Percentiles rank a stretch among this genome's conserved stretches.
Evolutionary conservation across 2,888 invertebrate species (phyloP).

Genomic region (Synanthedon tipuliformis): DNA sequence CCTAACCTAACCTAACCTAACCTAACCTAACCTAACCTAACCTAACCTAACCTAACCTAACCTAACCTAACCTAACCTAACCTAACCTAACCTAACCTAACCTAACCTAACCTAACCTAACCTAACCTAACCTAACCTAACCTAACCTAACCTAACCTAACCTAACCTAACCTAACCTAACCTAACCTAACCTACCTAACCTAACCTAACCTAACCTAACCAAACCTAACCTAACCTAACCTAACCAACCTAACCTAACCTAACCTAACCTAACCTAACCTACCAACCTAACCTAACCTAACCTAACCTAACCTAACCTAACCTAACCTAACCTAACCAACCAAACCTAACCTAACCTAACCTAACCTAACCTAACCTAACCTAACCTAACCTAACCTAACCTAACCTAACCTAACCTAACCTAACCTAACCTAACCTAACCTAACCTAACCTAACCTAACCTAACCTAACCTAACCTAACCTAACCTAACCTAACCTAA

Average conservation of each 20-base stretch:
- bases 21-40: background rate
- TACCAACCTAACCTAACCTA: background rate
- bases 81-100: constrained; percentile 1
- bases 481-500: too few species aligned
- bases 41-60: background rate
- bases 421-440: constrained; percentile 8
- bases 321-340: background rate
- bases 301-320: constrained; percentile 1
- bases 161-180: constrained; percentile 3
- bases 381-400: background rate
- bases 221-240: constrained; percentile 3
- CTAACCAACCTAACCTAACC: constrained; percentile 2
- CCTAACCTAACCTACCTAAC: constrained; percentile 3
- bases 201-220: constrained; percentile 3
- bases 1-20: constrained; percentile 1
- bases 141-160: constrained; percentile 2
- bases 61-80: background rate
- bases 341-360: background rate
- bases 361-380: background rate
- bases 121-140: constrained; percentile 2
- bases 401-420: constrained; percentile 5
- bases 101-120: constrained; percentile 1
- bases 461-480: too few species aligned
- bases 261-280: background rate
- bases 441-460: too few species aligned